Evolutionary conservation across 2,888 invertebrate genomes (phyloP), one percentile per base, ranked within the genome.

Genomic region (Caenorhabditis japonica): DNA sequence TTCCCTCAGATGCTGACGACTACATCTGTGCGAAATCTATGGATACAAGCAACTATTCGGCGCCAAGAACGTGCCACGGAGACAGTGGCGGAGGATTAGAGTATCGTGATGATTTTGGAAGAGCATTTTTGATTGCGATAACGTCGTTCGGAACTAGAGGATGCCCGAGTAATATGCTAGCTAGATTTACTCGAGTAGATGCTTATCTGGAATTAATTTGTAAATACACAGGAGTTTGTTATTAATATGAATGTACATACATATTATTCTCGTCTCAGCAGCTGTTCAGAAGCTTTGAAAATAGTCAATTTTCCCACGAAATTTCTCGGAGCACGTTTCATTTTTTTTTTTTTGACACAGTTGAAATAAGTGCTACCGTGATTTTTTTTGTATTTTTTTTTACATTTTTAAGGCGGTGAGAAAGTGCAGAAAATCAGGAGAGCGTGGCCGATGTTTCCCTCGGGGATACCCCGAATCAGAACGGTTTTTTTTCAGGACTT

Each of bases 141-240:
- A 85, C 85, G 3, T 86, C 86, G 1, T 86, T 84, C 46, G 86
- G 86, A n/a, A 83, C 86, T 5, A 66, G 73, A 17, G 85, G 85
- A 36, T 86, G 86, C 58, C 85, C 86, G 5, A 62, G 86, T 7
- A 85, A 86, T 72, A 83, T 86, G 75, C 53, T 86, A 30, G 86
- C 83, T 0, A 76, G 82, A 41, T 86, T 86, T 55, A 86, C 86
- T 1, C 66, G 80, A 33, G 79, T 84, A 7, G 79, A 77, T 43
- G 49, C 64, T 4, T 86, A 85, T 64, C 60, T 84, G 15, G 49
- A 71, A 1, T 64, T 73, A 15, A 85, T 85, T 44, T 84, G 84
- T 55, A 62, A 76, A 56, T 73, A 76, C 43, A 84, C 84, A 23
- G 84, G 84, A 15, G 79, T 84, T 41, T 84, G 84, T 51, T 84